Conservation (phyloP, 2,113 vertebrate genomes). For the Perca schrenkii region DNA sequence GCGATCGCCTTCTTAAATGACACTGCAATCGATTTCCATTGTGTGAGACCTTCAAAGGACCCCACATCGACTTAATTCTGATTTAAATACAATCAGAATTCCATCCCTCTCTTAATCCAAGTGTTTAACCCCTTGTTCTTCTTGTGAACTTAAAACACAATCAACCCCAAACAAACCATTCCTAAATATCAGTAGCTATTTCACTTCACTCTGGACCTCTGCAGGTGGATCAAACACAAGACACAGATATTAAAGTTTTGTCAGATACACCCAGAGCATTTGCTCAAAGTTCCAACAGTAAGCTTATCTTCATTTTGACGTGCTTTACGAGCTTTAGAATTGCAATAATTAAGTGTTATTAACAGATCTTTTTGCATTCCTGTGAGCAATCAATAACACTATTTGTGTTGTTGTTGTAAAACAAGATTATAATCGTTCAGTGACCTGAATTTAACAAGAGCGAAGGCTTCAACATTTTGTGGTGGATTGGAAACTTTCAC, state of each 20-base stretch:
- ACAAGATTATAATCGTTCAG: neutral
- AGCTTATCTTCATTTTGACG: neutral
- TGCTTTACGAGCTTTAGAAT: neutral
- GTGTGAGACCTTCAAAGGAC: constrained; percentile 29
- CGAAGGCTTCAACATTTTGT: neutral
- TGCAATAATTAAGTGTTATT: neutral
- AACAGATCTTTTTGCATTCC: neutral
- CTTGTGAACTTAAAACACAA: neutral
- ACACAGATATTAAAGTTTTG: neutral
- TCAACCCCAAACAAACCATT: constrained; percentile 2
- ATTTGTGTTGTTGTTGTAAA: constrained; percentile 11
- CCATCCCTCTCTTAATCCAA: neutral
- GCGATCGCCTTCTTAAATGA: constrained; percentile 44
- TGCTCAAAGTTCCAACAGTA: neutral
- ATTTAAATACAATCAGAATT: constrained; percentile 19
- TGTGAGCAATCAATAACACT: constrained; percentile 21
- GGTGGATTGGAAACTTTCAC: neutral
- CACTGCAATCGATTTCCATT: constrained; percentile 33
- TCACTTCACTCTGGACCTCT: neutral
- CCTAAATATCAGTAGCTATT: neutral
- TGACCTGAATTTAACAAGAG: constrained; percentile 5
- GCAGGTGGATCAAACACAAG: neutral
- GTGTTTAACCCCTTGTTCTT: neutral
- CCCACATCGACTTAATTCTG: neutral
- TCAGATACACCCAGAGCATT: neutral